Percentiles rank a stretch among this genome's conserved stretches.
phyloP scores from a whole-genome alignment of 2,797 vertebrate species.

The Sebastes umbrosus region DNA sequence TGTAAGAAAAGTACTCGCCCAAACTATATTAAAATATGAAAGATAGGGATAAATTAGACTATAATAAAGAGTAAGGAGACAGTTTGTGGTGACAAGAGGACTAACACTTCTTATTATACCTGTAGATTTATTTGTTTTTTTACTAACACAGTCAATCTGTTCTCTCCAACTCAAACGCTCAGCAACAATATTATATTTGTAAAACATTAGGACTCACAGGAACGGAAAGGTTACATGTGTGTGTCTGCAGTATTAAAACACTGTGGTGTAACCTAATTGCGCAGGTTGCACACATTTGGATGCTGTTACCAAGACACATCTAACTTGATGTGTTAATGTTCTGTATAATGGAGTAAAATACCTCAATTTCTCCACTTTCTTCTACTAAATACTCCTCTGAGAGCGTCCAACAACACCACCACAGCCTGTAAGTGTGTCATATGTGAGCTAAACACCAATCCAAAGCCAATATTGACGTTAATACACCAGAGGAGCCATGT shows the following conservation, averaged over 20 bases:
- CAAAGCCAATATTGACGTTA: constrained; percentile 34
- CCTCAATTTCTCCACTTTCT: neutral
- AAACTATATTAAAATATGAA: too few species aligned
- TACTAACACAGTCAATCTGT: too few species aligned
- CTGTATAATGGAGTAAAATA: neutral
- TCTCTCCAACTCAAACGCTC: too few species aligned
- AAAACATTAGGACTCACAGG: neutral
- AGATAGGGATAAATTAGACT: too few species aligned
- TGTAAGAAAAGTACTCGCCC: too few species aligned
- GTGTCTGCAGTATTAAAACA: neutral
- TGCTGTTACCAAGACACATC: neutral
- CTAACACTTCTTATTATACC: too few species aligned
- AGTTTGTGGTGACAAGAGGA: too few species aligned
- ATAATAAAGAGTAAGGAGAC: too few species aligned
- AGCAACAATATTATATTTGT: too few species aligned
- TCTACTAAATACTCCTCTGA: neutral
- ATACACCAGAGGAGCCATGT: constrained; percentile 18
- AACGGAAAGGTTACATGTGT: neutral
- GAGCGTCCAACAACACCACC: neutral
- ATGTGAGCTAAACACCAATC: constrained; percentile 51
- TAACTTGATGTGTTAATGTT: neutral
- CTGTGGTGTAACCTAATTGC: neutral
- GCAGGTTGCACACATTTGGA: too few species aligned
- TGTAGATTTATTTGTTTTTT: too few species aligned
- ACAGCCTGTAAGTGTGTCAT: constrained; percentile 31